Conservation (phyloP, 2,113 vertebrate genomes). For the Corythaixoides concolor region DNA sequence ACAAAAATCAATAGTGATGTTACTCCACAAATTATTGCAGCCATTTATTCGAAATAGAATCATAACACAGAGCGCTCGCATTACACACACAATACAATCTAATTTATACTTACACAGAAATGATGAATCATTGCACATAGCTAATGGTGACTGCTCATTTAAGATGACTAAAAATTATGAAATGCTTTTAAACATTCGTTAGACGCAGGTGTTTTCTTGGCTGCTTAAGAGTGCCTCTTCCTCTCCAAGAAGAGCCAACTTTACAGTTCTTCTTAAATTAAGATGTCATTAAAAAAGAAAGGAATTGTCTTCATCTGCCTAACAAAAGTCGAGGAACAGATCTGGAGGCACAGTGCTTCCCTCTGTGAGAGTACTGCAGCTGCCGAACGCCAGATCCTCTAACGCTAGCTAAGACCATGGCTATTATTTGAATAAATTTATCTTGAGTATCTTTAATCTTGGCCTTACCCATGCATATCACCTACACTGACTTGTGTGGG, state of each 20-base stretch:
- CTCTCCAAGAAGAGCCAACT: not conserved
- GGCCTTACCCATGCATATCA: not conserved
- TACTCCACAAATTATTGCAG: not conserved
- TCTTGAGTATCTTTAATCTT: not conserved
- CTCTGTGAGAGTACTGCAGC: not conserved
- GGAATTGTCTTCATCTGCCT: not conserved
- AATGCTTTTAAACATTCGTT: not conserved
- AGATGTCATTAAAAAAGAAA: not conserved
- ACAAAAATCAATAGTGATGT: not conserved
- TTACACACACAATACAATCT: not conserved
- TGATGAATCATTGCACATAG: not conserved
- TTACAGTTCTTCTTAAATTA: not conserved
- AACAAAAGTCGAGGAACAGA: fast-evolving
- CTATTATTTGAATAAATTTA: not conserved
- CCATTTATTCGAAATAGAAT: not conserved
- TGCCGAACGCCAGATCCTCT: not conserved
- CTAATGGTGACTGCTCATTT: not conserved
- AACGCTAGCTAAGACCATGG: not conserved
- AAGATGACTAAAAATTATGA: not conserved
- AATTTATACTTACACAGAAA: not conserved
- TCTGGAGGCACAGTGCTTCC: not conserved
- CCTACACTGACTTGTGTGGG: not conserved
- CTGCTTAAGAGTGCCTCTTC: not conserved
- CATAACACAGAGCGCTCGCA: not conserved
- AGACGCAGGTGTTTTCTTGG: not conserved